Evolutionary conservation across 2,797 vertebrate genomes (phyloP), one percentile per base, ranked within the genome.

Genomic region (Pampus argenteus): DNA sequence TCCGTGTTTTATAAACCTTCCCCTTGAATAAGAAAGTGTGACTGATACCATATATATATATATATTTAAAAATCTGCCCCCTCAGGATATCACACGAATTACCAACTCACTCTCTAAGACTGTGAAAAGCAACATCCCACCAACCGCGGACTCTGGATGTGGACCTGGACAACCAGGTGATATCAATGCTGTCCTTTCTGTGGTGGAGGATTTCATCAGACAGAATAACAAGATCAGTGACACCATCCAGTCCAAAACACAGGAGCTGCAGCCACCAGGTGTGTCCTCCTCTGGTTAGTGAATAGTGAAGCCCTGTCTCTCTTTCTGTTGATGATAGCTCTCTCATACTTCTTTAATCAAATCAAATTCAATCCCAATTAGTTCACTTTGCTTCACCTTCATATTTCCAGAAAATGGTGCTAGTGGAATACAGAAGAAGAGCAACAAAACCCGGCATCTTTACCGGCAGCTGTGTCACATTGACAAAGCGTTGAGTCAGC

Each of bases 11-110:
- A n/a, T n/a, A n/a, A n/a, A n/a, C n/a, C n/a, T n/a, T n/a, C 7
- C 29, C 8, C 29, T 31, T 9, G 29, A 31, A 31, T 31, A 9
- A 31, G 5, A 9, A 31, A 8, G 29, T 31, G 7, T 31, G 31
- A 34, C 10, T 11, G 31, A 3, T 11, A 11, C 31, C 11, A 11
- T 36, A 4, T 13, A 36, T 36, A 11, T 36, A 36, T 34, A 11
- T 36, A 4, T 13, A 36, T 36, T 36, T 36, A 36, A 36, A 36
- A 36, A 34, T 34, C 31, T 34, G 2, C 31, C 31, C 34, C 15
- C 54, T 36, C 72, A 98, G 98, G 96, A 97, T 57, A 86, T 97
- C 34, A 89, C 84, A 83, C 94, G 89, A 89, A 94, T 97, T 45
- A 89, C 93, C 45, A 83, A 61, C 68, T 95, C 92, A 0, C 91